Conservation (phyloP, 2,113 vertebrate genomes). For the Anguilla japonica region DNA sequence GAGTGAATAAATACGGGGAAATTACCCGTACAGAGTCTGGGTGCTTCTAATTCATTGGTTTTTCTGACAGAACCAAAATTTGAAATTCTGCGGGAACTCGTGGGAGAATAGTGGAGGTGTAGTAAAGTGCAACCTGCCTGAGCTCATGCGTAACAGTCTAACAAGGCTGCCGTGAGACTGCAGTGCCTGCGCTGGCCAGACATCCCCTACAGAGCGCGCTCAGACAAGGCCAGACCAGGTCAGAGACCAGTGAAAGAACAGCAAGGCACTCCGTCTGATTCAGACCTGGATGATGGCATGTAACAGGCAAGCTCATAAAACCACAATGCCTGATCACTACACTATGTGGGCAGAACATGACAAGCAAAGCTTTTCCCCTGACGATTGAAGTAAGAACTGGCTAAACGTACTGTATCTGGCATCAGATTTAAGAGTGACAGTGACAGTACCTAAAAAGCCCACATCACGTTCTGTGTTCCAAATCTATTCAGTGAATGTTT, state of each 20-base stretch:
- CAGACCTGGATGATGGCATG: background rate
- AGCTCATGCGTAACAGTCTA: background rate
- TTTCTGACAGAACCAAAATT: background rate
- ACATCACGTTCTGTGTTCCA: background rate
- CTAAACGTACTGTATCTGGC: background rate
- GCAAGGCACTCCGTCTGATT: background rate
- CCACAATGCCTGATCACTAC: background rate
- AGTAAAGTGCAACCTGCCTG: background rate
- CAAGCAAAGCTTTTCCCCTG: background rate
- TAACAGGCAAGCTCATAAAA: background rate
- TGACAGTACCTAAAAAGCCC: background rate
- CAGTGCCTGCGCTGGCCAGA: background rate
- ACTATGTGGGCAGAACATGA: background rate
- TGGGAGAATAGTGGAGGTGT: background rate
- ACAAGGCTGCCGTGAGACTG: background rate
- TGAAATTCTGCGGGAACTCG: background rate
- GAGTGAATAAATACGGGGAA: conserved; percentile 26
- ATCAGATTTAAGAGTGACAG: background rate
- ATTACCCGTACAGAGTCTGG: background rate
- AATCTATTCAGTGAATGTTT: background rate
- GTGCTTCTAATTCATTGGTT: background rate
- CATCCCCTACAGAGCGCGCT: background rate
- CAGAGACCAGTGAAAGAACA: background rate
- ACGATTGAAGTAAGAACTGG: background rate
- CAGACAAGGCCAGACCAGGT: background rate